Conservation (phyloP, 2,888 invertebrate genomes). For the Drosophila ustulata region DNA sequence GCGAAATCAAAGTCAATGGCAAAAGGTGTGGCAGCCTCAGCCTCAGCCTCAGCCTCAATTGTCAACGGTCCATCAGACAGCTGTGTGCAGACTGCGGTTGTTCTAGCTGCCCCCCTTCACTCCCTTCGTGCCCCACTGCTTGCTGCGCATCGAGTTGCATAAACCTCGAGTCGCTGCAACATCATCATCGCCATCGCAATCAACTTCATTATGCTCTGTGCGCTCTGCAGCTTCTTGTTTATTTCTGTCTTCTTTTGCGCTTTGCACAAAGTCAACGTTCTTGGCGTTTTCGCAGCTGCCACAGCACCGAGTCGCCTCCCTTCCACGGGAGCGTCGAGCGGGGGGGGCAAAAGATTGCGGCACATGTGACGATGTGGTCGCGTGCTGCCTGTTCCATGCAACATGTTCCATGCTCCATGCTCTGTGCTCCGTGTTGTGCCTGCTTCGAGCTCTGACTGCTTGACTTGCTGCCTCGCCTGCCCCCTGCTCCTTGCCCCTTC, state of each 20-base stretch:
- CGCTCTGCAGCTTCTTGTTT: conserved; percentile 36
- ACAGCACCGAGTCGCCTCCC: conserved; percentile 19
- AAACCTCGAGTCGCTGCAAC: conserved; percentile 34
- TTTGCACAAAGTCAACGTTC: conserved; percentile 78
- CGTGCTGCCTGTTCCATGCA: conserved; percentile 66
- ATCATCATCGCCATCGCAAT: conserved; percentile 30
- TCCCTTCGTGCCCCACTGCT: no score
- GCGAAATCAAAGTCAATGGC: conserved; percentile 40
- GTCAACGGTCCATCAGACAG: conserved; percentile 47
- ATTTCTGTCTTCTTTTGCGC: conserved; percentile 56
- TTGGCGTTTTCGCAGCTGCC: conserved; percentile 78
- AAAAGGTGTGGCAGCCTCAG: conserved; percentile 38
- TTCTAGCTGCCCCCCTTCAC: neutral
- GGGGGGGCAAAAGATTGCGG: conserved; percentile 60
- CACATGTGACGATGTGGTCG: conserved; percentile 80
- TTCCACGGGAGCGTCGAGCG: neutral
- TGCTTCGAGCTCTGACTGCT: conserved; percentile 11
- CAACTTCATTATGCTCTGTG: conserved; percentile 35
- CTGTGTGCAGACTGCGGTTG: conserved; percentile 64
- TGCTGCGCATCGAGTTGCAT: conserved; percentile 49
- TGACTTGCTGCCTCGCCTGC: conserved; percentile 19
- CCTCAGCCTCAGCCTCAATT: conserved; percentile 15
- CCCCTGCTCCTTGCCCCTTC: conserved; percentile 19
- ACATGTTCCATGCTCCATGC: conserved; percentile 29
- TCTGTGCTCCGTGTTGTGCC: neutral